These are phyloP conservation scores for Ctena decussata DNA, from an alignment of 2,888 invertebrate genomes.

Conservation along the genomic window DNA sequence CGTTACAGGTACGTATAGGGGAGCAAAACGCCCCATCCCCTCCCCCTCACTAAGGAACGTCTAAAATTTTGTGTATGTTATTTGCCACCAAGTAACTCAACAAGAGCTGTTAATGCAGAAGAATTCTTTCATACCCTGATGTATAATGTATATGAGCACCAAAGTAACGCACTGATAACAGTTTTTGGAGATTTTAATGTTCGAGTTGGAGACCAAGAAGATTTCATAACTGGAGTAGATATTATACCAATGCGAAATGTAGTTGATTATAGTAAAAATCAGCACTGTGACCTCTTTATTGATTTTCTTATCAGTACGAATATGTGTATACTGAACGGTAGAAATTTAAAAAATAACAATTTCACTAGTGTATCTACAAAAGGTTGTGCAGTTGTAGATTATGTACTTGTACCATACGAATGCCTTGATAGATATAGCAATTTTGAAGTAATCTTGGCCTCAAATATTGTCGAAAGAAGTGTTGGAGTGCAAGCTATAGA, in stretches of 20 bases:
- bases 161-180: too few relatives aligned
- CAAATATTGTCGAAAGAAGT: background rate
- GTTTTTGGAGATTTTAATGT: too few relatives aligned
- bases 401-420: background rate
- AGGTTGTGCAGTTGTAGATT: too few relatives aligned
- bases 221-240: too few relatives aligned
- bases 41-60: background rate
- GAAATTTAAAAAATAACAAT: background rate
- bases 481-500: background rate
- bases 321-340: background rate
- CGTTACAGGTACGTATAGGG: too few relatives aligned
- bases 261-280: too few relatives aligned
- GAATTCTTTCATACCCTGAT: constrained; percentile 15
- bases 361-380: background rate
- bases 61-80: constrained; percentile 17
- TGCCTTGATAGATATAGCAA: background rate
- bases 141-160: background rate
- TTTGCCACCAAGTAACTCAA: background rate
- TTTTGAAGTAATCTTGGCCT: background rate
- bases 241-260: too few relatives aligned
- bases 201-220: too few relatives aligned
- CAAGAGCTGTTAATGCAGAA: too few relatives aligned
- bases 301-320: background rate
- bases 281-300: too few relatives aligned
- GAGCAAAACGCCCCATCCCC: too few relatives aligned